phyloP scores from a whole-genome alignment of 2,113 vertebrate genomes.

The Terrapene triunguis region DNA sequence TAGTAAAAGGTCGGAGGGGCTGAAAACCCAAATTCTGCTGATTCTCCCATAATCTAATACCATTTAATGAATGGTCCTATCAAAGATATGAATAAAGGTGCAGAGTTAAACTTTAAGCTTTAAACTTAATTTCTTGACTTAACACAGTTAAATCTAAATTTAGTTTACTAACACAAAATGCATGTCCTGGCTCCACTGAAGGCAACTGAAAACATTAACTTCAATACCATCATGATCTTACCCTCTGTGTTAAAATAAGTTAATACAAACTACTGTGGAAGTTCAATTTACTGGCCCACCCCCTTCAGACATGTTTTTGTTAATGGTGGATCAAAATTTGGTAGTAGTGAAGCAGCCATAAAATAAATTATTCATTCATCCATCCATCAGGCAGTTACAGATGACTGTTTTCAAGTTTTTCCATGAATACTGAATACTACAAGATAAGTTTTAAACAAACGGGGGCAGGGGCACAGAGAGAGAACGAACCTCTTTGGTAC shows the following conservation, averaged over 20 bases:
- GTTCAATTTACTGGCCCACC: neutral
- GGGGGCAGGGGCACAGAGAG: neutral
- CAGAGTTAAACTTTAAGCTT: neutral
- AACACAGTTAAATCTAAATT: neutral
- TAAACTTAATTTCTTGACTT: too few relatives aligned
- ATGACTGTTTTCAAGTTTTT: slow-evolving; percentile 13
- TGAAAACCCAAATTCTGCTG: neutral
- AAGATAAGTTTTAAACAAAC: neutral
- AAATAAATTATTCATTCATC: slow-evolving; percentile 21
- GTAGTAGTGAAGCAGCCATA: neutral
- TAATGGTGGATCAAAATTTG: neutral
- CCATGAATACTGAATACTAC: neutral
- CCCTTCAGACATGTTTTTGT: neutral
- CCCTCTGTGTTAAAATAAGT: neutral
- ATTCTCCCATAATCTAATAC: neutral
- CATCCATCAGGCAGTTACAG: neutral
- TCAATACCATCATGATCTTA: neutral
- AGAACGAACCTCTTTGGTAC: neutral
- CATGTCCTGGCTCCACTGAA: neutral
- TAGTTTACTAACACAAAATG: neutral
- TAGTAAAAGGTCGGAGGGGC: neutral
- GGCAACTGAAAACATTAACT: neutral
- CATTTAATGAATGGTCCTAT: neutral
- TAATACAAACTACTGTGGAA: neutral
- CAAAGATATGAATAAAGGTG: neutral